Base-by-base conservation (phyloP, 1,140 invertebrate genomes). In the Sarcophaga bullata region DNA sequence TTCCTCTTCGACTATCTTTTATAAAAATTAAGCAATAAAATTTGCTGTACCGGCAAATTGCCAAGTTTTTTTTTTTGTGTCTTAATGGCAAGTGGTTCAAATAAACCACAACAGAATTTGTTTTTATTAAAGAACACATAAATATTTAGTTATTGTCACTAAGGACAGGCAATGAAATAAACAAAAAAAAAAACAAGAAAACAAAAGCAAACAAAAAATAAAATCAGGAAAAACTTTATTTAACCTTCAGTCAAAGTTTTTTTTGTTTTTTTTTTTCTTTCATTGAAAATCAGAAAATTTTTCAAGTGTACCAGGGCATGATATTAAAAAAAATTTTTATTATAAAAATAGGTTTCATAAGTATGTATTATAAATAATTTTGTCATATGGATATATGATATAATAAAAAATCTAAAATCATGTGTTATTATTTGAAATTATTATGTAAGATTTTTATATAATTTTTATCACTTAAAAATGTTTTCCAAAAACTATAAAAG, bases 61-160 rank as follows among this genome's bases (percentile, higher is more conserved):
- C 75, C 75, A 78, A 78, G 19, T 49, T 49, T 76, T 76, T 76
- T 49, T 49, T 76, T 17, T 47, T 49, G 13, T 73, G 15, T 73
- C 6, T 73, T 73, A 49, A 17, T 8, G 62, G 62, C 62, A 68
- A 68, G 62, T 68, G 62, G 62, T 68, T 68, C n/a, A 68, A 6
- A 19, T 19, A 52, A 68, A 68, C 62, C 62, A 68, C 17, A 68
- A 17, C 17, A 8, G 19, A 68, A 68, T 25, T 68, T 68, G 62
- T 68, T 68, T 19, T 68, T 68, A 58, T 58, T n/a, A 58, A 58
- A 58, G n/a, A n/a, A 58, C 54, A 58, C 54, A 58, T 58, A 58
- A 58, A 58, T 58, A 58, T 58, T 58, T 58, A 19, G 62, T 68
- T 68, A 68, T 68, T 68, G 62, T 68, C 62, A 19, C n/a, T 68